Evolutionary conservation across 2,113 vertebrate species (phyloP), one percentile per base, ranked within the genome.

Genomic region (Chaetorhynchus papuensis): DNA sequence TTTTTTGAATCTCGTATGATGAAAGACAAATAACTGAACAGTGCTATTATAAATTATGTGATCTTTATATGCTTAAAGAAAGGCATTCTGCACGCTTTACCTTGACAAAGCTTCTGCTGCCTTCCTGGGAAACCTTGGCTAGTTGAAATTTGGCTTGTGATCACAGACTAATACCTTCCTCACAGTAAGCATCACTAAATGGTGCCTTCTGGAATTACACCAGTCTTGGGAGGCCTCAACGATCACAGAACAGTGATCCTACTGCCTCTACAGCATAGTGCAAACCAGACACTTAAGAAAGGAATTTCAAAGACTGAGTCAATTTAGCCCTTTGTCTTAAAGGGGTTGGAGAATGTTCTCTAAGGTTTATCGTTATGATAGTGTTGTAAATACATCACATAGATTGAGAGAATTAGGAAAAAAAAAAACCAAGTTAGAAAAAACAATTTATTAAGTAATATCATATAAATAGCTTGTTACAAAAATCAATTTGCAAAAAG

Each of bases 391-490:
- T 77, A 82, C 31, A 89, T 93, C 87, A 54, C 52, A 49, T 20
- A 59, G 78, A 50, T 87, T 54, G 78, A 98, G 93, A 97, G 78
- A 97, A 96, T 89, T 95, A 91, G 82, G 82, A 49, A 56, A 89
- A 89, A 90, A 87, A 90, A 75, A 60, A 94, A 84, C 56, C 95
- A 94, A 90, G 92, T 97, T 97, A 98, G 97, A 97, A 98, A 98
- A 97, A 98, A 82, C 96, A 97, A 97, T 99, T 99, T 99, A 99
- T 99, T 97, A 98, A 98, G 98, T 98, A 95, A 95, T 98, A 98
- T 98, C 98, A 99, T 99, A 99, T 99, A 99, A 99, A 99, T 99
- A 99, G 97, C 98, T 98, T 98, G 98, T 98, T 99, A 99, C 98
- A 99, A 99, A 99, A 99, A 98, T 99, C 98, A 98, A 98, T 98